phyloP scores from a whole-genome alignment of 2,888 invertebrate genomes.

The Acleris emargana region DNA sequence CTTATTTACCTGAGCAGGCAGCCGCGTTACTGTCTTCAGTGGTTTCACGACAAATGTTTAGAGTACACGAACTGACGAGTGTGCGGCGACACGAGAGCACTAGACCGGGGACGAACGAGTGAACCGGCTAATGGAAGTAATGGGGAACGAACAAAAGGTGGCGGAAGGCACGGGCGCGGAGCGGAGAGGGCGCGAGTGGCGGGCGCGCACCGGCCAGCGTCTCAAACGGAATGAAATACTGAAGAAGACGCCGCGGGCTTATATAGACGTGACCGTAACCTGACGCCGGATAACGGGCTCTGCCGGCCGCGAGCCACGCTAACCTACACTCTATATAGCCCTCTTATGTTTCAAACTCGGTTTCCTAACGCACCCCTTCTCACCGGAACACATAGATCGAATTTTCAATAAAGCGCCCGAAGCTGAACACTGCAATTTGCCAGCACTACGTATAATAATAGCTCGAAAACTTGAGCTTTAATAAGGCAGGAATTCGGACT shows the following conservation, averaged over 20 bases:
- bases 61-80: slow-evolving; percentile 71
- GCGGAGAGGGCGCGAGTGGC: slow-evolving; percentile 49
- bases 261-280: slow-evolving; percentile 83
- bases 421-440: slow-evolving; percentile 78
- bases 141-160: slow-evolving; percentile 53
- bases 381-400: slow-evolving; percentile 75
- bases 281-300: slow-evolving; percentile 83
- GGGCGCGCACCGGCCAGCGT: slow-evolving; percentile 68
- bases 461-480: slow-evolving; percentile 57
- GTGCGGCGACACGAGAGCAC: slow-evolving; percentile 68
- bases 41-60: slow-evolving; percentile 66
- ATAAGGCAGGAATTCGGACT: slow-evolving; percentile 3
- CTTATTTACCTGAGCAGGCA: slow-evolving; percentile 42
- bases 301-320: slow-evolving; percentile 55
- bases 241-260: slow-evolving; percentile 82
- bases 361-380: slow-evolving; percentile 51
- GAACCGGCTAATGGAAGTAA: slow-evolving; percentile 56
- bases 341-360: slow-evolving; percentile 56
- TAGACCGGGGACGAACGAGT: slow-evolving; percentile 62
- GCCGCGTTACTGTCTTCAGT: slow-evolving; percentile 58
- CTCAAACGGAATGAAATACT: slow-evolving; percentile 83
- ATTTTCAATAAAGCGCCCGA: slow-evolving; percentile 80
- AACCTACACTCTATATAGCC: slow-evolving; percentile 59
- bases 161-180: slow-evolving; percentile 58
- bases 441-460: slow-evolving; percentile 53